These are phyloP conservation scores for Drosophila pectinifera DNA, from an alignment of 1,140 invertebrate species.

Conservation along the genomic window DNA sequence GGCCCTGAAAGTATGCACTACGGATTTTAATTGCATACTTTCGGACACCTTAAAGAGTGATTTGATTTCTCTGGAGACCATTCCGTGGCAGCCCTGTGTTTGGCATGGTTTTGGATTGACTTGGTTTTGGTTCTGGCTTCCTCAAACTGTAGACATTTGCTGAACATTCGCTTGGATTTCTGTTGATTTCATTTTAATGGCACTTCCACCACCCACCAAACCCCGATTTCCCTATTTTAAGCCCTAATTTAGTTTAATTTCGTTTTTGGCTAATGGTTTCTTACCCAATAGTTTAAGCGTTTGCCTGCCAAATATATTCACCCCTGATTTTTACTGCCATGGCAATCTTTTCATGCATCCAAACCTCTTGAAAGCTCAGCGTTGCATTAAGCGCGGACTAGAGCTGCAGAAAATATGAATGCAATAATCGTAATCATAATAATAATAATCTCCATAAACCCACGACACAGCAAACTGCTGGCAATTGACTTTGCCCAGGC, in stretches of 20 bases:
- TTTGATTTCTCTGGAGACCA: not conserved
- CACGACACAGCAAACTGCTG: conserved; percentile 57
- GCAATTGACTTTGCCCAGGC: conserved; percentile 59
- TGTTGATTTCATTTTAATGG: conserved; percentile 19
- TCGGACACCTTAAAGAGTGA: not conserved
- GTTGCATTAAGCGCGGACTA: conserved; percentile 73
- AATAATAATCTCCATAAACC: conserved; percentile 61
- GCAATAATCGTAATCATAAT: conserved; percentile 54
- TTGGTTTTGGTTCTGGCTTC: conserved; percentile 42
- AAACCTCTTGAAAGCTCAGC: conserved; percentile 41
- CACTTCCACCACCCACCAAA: not conserved
- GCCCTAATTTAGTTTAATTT: conserved; percentile 23
- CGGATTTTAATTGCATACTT: not conserved
- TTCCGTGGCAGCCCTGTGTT: not conserved
- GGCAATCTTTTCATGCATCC: conserved; percentile 40
- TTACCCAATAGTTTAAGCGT: conserved; percentile 42
- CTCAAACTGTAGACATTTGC: conserved; percentile 26
- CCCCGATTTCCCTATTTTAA: conserved; percentile 8
- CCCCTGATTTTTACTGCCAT: conserved; percentile 15
- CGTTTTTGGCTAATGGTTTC: conserved; percentile 44
- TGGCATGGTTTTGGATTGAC: conserved; percentile 72
- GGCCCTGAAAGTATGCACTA: not conserved
- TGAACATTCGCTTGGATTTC: conserved; percentile 32
- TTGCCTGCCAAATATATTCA: conserved; percentile 15
- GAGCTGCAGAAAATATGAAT: conserved; percentile 40